These are phyloP conservation scores for Craseonycteris thonglongyai DNA, from an alignment of 2,113 vertebrate genomes.

Conservation along the genomic window DNA sequence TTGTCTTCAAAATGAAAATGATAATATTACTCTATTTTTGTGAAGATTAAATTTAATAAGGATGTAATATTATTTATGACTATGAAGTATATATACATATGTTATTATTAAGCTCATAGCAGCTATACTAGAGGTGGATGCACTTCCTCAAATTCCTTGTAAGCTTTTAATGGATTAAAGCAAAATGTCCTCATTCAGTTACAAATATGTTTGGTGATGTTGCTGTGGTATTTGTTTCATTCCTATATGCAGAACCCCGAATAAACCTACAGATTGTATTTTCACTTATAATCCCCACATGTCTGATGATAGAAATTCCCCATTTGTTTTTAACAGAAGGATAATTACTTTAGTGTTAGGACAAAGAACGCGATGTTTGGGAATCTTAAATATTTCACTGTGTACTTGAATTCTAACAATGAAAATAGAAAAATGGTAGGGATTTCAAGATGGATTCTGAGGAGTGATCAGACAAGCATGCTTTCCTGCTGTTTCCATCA, in stretches of 20 bases:
- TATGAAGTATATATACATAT: not conserved
- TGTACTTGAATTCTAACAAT: constrained; percentile 79
- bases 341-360: constrained; percentile 53
- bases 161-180: not conserved
- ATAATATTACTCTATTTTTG: not conserved
- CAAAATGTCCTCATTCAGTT: not conserved
- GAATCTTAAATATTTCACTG: constrained; percentile 78
- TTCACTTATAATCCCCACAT: constrained; percentile 27
- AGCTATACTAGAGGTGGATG: not conserved
- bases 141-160: constrained; percentile 12
- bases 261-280: constrained; percentile 46
- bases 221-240: not conserved
- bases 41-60: constrained; percentile 19
- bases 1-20: constrained; percentile 11
- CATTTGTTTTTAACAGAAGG: constrained; percentile 42
- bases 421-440: constrained; percentile 78
- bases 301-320: constrained; percentile 36
- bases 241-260: not conserved
- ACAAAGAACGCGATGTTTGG: constrained; percentile 72
- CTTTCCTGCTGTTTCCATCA: constrained; percentile 93
- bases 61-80: constrained; percentile 19
- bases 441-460: constrained; percentile 83
- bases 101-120: not conserved
- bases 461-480: constrained; percentile 93
- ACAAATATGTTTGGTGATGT: not conserved